Evolutionary conservation across 2,797 vertebrate genomes (phyloP).

Genomic region (Spea hammondii): DNA sequence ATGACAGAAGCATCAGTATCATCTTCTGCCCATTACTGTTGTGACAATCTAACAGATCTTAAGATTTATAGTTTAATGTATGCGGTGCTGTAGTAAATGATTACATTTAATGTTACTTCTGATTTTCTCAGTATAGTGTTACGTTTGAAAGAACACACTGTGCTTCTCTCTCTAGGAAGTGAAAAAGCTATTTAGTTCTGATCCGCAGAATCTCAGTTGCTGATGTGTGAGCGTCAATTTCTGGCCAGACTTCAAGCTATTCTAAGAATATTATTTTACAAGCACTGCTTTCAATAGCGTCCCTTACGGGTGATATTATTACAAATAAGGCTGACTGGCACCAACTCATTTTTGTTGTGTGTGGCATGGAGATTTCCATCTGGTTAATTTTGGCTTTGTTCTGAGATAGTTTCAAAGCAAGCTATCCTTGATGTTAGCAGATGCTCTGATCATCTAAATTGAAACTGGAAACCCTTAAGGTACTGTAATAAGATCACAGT

Average conservation of each 20-base stretch:
- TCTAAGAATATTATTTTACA: slow-evolving; percentile 45
- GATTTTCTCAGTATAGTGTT: slow-evolving; percentile 42
- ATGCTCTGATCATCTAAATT: slow-evolving; percentile 47
- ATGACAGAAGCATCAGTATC: too few species aligned
- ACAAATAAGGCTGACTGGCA: slow-evolving; percentile 22
- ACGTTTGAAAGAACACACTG: slow-evolving; percentile 45
- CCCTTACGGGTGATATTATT: slow-evolving; percentile 31
- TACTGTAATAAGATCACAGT: slow-evolving; percentile 46
- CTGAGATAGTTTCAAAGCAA: slow-evolving; percentile 29
- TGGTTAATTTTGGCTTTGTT: slow-evolving; percentile 44
- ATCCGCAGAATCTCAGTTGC: slow-evolving; percentile 35
- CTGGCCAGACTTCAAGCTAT: slow-evolving; percentile 31
- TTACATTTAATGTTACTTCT: slow-evolving; percentile 39
- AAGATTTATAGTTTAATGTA: slow-evolving; percentile 22
- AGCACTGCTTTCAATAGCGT: slow-evolving; percentile 39
- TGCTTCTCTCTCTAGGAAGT: slow-evolving; percentile 40
- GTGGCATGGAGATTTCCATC: slow-evolving; percentile 47
- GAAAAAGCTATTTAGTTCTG: slow-evolving; percentile 39
- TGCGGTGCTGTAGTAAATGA: slow-evolving; percentile 27
- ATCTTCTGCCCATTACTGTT: too few species aligned
- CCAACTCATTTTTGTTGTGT: slow-evolving; percentile 41
- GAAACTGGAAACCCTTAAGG: slow-evolving; percentile 50
- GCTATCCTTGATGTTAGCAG: slow-evolving; percentile 46
- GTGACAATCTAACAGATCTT: slow-evolving; percentile 7
- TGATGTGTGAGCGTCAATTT: slow-evolving; percentile 46